Conservation (phyloP, 2,797 vertebrate species). For the Alca torda region DNA sequence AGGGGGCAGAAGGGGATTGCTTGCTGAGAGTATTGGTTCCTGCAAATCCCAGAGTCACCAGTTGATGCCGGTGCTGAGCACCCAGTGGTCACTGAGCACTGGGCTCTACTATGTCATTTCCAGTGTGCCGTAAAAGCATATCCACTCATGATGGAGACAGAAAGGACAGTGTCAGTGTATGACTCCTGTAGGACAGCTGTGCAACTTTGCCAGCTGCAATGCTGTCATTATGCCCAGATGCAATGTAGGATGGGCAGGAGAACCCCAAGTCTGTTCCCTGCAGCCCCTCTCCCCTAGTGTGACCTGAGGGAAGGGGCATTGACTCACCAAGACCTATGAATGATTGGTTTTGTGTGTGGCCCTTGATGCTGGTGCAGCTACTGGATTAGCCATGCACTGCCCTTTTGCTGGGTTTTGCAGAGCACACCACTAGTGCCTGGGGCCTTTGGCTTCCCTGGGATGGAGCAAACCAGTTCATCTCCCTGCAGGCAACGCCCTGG, state of each 20-base stretch:
- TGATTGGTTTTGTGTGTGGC: neutral
- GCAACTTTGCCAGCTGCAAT: neutral
- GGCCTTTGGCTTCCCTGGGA: neutral
- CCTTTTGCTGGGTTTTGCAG: neutral
- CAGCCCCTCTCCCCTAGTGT: neutral
- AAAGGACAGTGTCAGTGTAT: neutral
- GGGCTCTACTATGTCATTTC: neutral
- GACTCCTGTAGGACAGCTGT: neutral
- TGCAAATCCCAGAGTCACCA: neutral
- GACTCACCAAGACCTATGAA: neutral
- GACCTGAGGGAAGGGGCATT: neutral
- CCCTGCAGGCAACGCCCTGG: rapidly evolving
- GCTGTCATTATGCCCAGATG: neutral
- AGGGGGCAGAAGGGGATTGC: neutral
- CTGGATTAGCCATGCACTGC: neutral
- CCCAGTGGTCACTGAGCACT: neutral
- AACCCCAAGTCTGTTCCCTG: neutral
- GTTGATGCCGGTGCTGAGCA: neutral
- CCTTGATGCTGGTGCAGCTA: neutral
- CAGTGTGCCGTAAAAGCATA: neutral
- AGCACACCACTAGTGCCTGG: rapidly evolving
- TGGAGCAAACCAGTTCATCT: neutral
- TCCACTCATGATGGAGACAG: neutral
- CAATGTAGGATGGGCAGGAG: neutral
- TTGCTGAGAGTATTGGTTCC: neutral